A percentile compares a stretch with the other conserved stretches of the same genome.
These are phyloP conservation scores for Salvelinus fontinalis DNA, from an alignment of 2,113 vertebrate genomes.

Conservation along the genomic window DNA sequence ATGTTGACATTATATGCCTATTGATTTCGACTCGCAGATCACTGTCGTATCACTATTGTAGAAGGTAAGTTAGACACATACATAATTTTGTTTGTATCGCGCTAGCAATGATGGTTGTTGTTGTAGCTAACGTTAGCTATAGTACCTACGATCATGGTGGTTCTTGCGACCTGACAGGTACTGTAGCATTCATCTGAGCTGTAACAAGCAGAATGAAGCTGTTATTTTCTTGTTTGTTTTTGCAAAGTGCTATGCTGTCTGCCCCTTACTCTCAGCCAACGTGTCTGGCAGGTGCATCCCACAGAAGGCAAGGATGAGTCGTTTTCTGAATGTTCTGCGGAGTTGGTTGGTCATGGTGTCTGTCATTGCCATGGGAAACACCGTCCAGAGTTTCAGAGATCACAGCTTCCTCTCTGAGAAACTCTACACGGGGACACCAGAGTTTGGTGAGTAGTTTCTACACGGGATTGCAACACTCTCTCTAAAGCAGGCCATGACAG, in stretches of 20 bases:
- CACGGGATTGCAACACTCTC: neutral
- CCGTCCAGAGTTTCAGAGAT: conserved; percentile 92
- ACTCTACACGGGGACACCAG: conserved; percentile 88
- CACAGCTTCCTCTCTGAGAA: conserved; percentile 93
- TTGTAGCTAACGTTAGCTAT: too few species aligned
- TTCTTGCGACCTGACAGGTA: too few species aligned
- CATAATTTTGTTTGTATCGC: too few species aligned
- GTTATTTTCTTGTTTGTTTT: too few species aligned
- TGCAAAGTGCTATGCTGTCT: neutral
- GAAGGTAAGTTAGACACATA: too few species aligned
- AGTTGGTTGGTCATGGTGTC: conserved; percentile 95
- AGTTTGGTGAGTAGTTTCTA: conserved; percentile 79
- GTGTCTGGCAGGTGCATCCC: conserved; percentile 25
- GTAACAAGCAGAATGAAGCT: too few species aligned
- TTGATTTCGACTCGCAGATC: too few species aligned
- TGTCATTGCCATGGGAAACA: conserved; percentile 89
- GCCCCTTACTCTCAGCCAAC: neutral
- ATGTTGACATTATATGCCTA: too few species aligned
- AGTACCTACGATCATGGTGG: too few species aligned
- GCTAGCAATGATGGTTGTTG: too few species aligned
- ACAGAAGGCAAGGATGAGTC: conserved; percentile 76
- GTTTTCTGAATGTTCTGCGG: conserved; percentile 87
- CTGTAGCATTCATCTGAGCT: too few species aligned
- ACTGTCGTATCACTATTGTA: too few species aligned
- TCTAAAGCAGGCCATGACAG: neutral